These are phyloP conservation scores for Anguilla rostrata DNA, from an alignment of 2,113 vertebrate genomes.

Conservation along the genomic window DNA sequence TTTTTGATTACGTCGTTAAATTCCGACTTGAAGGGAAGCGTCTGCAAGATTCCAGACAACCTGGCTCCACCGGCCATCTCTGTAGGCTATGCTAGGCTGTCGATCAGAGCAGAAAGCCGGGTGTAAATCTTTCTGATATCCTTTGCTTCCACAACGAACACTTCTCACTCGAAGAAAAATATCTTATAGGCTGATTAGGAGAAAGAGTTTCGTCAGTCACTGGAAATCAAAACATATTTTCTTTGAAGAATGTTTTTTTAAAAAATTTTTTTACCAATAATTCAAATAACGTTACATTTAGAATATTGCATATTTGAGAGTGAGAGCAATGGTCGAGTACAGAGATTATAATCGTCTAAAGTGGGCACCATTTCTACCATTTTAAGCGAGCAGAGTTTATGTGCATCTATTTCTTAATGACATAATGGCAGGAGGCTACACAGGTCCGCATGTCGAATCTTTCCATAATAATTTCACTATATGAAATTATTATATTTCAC, in stretches of 20 bases:
- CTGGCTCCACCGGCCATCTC: constrained; percentile 92
- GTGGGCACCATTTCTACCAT: neutral
- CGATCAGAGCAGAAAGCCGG: constrained; percentile 79
- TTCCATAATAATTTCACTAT: no score
- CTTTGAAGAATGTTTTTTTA: neutral
- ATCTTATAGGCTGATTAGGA: neutral
- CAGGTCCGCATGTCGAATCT: no score
- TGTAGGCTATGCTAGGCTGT: constrained; percentile 79
- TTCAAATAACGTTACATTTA: no score
- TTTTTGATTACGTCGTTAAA: constrained; percentile 69
- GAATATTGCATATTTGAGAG: no score
- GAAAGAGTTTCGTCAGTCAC: neutral
- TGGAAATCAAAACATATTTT: neutral
- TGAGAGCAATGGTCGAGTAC: neutral
- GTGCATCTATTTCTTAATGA: no score
- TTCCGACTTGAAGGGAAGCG: constrained; percentile 59
- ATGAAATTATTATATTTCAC: no score
- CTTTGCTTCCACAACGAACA: constrained; percentile 68
- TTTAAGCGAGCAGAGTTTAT: neutral
- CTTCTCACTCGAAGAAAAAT: constrained; percentile 85
- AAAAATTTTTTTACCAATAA: no score
- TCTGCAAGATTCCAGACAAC: constrained; percentile 83
- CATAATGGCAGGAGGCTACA: no score
- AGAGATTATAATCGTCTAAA: neutral
- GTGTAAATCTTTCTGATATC: constrained; percentile 92